Percentiles rank a stretch among this genome's conserved stretches.
These are phyloP conservation scores for Eucidaris tribuloides DNA, from an alignment of 35 echinoderm and acorn worm genomes.

Conservation along the genomic window DNA sequence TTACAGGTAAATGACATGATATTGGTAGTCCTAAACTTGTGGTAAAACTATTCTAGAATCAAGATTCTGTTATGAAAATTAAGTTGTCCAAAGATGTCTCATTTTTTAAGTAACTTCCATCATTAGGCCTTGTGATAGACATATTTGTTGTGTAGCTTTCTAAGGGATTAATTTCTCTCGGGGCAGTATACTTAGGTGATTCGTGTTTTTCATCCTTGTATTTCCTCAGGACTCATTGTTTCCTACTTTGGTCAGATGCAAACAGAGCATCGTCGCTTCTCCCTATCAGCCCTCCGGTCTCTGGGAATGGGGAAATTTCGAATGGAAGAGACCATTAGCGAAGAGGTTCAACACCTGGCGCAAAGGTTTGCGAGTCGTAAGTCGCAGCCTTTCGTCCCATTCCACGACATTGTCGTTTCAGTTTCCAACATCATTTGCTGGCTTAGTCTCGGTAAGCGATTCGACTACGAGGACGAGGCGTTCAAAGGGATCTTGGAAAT, in stretches of 20 bases:
- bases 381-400: background rate
- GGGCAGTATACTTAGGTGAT: no score
- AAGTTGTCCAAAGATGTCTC: no score
- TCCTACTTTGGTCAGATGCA: slow-evolving; percentile 47
- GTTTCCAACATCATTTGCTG: background rate
- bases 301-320: slow-evolving; percentile 82
- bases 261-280: slow-evolving; percentile 67
- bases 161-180: no score
- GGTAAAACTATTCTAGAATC: no score
- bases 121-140: no score
- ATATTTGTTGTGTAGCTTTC: no score
- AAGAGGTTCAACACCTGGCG: slow-evolving; percentile 39
- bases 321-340: slow-evolving; percentile 62
- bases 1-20: no score
- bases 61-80: no score
- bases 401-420: background rate
- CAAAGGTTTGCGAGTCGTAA: background rate
- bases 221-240: background rate
- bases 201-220: no score
- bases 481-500: background rate
- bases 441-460: background rate
- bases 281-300: slow-evolving; percentile 55
- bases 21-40: no score
- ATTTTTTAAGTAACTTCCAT: no score
- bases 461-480: background rate